Evolutionary conservation across 2,888 invertebrate species (phyloP).

Genomic region (Tenthredo notha): DNA sequence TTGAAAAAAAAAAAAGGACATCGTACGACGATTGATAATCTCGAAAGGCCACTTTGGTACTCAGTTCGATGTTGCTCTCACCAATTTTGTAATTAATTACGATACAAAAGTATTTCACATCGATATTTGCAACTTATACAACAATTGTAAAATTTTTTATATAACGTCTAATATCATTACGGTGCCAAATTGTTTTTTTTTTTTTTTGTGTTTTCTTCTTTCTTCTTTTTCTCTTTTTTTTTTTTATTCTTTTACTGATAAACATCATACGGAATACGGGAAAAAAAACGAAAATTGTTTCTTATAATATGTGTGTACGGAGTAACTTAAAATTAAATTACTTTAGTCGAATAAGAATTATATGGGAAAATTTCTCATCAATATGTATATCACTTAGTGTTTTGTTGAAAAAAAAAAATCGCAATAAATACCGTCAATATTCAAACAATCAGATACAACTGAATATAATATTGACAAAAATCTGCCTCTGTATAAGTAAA

Average conservation of each 20-base stretch:
- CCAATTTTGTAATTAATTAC: neutral
- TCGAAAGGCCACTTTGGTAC: neutral
- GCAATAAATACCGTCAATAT: slow-evolving; percentile 26
- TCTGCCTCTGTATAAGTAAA: neutral
- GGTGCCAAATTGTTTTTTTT: neutral
- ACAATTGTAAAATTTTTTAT: neutral
- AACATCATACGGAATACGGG: slow-evolving; percentile 2
- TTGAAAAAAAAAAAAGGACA: neutral
- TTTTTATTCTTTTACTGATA: neutral
- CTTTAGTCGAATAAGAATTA: slow-evolving; percentile 1
- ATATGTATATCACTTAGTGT: neutral
- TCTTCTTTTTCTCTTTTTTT: neutral
- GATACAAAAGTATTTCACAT: slow-evolving; percentile 4
- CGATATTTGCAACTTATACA: neutral
- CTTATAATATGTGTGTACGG: neutral
- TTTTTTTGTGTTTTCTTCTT: neutral
- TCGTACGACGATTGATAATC: neutral
- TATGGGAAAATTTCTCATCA: slow-evolving; percentile 8
- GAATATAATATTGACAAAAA: slow-evolving; percentile 9
- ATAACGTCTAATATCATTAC: neutral
- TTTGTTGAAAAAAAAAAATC: slow-evolving; percentile 1
- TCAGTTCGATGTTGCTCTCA: neutral
- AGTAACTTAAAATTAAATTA: neutral
- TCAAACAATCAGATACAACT: slow-evolving; percentile 16
- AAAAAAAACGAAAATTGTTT: neutral